Conservation (phyloP, 2,888 invertebrate genomes). For the Caenorhabditis macrosperma region DNA sequence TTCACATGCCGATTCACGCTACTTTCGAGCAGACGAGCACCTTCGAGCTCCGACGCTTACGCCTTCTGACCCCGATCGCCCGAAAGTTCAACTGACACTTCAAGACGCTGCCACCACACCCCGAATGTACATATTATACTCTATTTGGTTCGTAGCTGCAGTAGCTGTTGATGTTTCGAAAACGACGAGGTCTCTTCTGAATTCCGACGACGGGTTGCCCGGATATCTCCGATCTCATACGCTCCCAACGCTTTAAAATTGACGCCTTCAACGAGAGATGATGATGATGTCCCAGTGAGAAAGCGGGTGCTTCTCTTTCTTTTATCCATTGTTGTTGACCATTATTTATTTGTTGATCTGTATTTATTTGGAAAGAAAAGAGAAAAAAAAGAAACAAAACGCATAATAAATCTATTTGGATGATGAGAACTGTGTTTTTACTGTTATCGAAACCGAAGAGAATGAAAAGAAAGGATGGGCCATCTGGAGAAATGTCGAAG, state of each 20-base stretch:
- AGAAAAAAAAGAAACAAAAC: too few species aligned
- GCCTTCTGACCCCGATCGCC: slow-evolving; percentile 18
- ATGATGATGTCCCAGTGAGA: slow-evolving; percentile 18
- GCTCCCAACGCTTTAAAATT: slow-evolving; percentile 5
- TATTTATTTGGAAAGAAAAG: slow-evolving; percentile 18
- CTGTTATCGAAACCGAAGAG: neutral
- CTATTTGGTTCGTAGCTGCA: slow-evolving; percentile 37
- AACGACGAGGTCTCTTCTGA: slow-evolving; percentile 29
- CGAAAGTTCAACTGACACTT: slow-evolving; percentile 13
- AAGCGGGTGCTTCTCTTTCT: slow-evolving; percentile 4
- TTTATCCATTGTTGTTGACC: neutral
- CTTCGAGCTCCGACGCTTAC: slow-evolving; percentile 30
- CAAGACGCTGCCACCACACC: neutral
- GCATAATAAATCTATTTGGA: slow-evolving; percentile 40
- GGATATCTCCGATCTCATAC: slow-evolving; percentile 19
- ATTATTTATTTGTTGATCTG: slow-evolving; percentile 17
- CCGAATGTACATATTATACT: slow-evolving; percentile 33
- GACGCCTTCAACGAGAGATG: neutral
- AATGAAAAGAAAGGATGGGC: neutral
- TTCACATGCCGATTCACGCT: slow-evolving; percentile 55
- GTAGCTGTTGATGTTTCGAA: slow-evolving; percentile 12
- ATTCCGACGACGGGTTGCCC: slow-evolving; percentile 24
- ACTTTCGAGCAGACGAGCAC: slow-evolving; percentile 18
- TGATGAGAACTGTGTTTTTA: neutral
- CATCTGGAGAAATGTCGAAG: too few species aligned